Conservation (phyloP, 2,113 vertebrate species). For the Aegotheles bennettii region DNA sequence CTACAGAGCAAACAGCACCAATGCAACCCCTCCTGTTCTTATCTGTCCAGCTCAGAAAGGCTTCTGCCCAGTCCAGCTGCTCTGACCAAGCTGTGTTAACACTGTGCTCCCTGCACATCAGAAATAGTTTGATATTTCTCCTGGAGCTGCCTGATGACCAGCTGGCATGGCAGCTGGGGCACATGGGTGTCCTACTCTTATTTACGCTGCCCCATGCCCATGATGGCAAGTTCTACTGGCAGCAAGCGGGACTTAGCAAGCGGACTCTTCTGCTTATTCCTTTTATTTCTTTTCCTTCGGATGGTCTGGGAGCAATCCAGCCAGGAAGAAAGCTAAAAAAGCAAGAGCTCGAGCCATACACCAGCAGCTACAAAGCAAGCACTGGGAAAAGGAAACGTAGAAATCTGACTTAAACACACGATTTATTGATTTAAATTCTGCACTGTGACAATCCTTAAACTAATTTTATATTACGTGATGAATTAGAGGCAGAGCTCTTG, state of each 20-base stretch:
- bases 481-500: background rate
- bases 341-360: background rate
- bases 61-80: background rate
- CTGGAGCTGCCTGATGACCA: background rate
- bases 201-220: background rate
- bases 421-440: background rate
- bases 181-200: background rate
- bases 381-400: background rate
- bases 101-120: rapidly evolving
- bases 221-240: background rate
- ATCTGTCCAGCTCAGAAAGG: background rate
- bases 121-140: background rate
- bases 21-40: background rate
- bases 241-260: background rate
- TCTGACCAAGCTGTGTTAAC: background rate
- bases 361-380: background rate
- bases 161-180: background rate
- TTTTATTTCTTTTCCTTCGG: background rate
- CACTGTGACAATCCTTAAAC: background rate
- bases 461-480: background rate
- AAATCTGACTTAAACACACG: background rate
- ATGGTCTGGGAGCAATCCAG: background rate
- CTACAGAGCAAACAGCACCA: background rate
- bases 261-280: background rate
- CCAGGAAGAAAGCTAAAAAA: background rate